Conservation (phyloP, 2,797 vertebrate genomes). For the Eutrigla gurnardus region DNA sequence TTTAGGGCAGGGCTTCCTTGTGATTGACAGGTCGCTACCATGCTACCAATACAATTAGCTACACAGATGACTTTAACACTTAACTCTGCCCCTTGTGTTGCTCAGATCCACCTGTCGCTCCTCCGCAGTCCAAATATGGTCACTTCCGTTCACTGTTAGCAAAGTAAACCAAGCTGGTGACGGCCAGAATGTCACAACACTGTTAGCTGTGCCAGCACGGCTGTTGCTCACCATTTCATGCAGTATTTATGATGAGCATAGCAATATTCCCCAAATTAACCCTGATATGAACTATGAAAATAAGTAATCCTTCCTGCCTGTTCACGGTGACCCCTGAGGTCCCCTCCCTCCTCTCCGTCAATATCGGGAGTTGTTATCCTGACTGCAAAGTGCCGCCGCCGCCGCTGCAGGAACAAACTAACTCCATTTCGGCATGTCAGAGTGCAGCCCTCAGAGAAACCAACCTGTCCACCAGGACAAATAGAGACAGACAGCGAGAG, state of each 20-base stretch:
- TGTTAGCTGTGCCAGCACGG: neutral
- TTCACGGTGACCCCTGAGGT: slow-evolving; percentile 57
- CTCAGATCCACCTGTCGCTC: too few relatives aligned
- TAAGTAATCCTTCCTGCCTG: slow-evolving; percentile 5
- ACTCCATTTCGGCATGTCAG: slow-evolving; percentile 75
- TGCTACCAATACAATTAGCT: too few relatives aligned
- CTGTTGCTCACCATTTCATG: neutral
- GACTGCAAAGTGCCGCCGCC: slow-evolving; percentile 65
- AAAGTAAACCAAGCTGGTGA: too few relatives aligned
- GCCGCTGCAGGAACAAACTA: slow-evolving; percentile 69
- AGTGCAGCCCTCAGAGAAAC: slow-evolving; percentile 75
- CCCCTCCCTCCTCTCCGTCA: slow-evolving; percentile 51
- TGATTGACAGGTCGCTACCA: too few relatives aligned
- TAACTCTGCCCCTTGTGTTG: too few relatives aligned
- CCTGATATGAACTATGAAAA: neutral
- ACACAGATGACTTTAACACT: too few relatives aligned
- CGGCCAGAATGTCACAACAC: too few relatives aligned
- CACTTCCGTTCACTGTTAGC: too few relatives aligned
- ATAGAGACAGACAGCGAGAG: slow-evolving; percentile 73
- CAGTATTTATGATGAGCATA: neutral
- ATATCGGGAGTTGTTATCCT: slow-evolving; percentile 70
- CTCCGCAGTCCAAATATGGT: too few relatives aligned
- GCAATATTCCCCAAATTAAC: neutral
- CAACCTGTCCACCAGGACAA: slow-evolving; percentile 77
- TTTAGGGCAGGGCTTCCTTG: too few relatives aligned